Evolutionary conservation across 2,888 invertebrate species (phyloP).

Genomic region (Lithophane ornitopus): DNA sequence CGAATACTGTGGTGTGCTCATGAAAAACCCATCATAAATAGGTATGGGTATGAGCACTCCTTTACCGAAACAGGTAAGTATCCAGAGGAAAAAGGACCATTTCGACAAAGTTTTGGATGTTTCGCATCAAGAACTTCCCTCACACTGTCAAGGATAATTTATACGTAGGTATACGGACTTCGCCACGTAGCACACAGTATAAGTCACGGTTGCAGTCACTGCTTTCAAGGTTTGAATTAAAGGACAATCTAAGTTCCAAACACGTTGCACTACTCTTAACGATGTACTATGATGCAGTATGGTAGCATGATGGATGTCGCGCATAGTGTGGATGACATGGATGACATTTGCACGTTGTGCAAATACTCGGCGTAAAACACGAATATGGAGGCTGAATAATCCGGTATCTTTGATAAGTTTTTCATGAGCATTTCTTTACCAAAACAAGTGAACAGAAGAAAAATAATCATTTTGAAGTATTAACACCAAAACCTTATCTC

Average conservation of each 20-base stretch:
- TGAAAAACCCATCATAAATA: not conserved
- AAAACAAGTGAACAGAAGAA: not conserved
- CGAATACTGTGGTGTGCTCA: not conserved
- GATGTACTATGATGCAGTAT: constrained; percentile 28
- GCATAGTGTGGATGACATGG: constrained; percentile 62
- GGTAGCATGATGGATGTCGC: constrained; percentile 56
- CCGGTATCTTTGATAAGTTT: not conserved
- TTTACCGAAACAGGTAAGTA: not conserved
- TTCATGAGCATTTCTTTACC: not conserved
- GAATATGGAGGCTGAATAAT: not conserved
- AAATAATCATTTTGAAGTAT: no score
- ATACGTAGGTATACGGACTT: not conserved
- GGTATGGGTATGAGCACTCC: not conserved
- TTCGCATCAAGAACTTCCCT: not conserved
- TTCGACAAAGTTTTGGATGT: constrained; percentile 1
- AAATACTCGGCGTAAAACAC: constrained; percentile 19
- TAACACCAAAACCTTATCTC: no score
- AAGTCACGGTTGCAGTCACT: not conserved
- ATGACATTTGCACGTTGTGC: constrained; percentile 57
- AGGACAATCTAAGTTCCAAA: constrained; percentile 4
- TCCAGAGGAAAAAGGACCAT: not conserved
- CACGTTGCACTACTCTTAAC: constrained; percentile 6
- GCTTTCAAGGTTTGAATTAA: constrained; percentile 18
- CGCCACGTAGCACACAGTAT: not conserved
- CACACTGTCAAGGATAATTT: not conserved